phyloP scores from a whole-genome alignment of 2,113 vertebrate species.

The Mionectes macconnelli region DNA sequence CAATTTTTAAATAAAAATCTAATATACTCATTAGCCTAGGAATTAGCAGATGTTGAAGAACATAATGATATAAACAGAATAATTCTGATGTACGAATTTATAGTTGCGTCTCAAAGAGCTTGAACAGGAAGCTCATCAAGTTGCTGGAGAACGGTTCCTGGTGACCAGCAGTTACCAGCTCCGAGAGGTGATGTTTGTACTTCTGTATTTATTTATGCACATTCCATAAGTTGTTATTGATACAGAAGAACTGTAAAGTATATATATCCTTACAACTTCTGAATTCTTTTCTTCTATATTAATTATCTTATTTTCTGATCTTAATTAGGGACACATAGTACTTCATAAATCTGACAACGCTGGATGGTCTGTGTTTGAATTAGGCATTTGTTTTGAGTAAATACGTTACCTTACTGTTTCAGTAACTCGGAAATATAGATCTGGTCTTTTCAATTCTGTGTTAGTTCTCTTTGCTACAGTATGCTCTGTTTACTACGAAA shows the following conservation, averaged over 20 bases:
- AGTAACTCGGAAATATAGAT: neutral
- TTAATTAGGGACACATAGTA: neutral
- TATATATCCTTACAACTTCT: neutral
- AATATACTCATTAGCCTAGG: neutral
- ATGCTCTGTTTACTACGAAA: neutral
- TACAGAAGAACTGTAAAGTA: neutral
- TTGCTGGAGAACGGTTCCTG: conserved; percentile 86
- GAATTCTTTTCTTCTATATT: neutral
- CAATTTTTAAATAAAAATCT: neutral
- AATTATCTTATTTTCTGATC: neutral
- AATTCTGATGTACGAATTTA: neutral
- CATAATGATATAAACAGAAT: neutral
- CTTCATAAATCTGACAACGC: neutral
- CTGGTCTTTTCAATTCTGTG: neutral
- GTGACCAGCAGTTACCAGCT: conserved; percentile 88
- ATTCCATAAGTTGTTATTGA: neutral
- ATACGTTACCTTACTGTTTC: neutral
- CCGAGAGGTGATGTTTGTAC: conserved; percentile 70
- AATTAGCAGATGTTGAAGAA: neutral
- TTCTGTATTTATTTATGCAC: neutral
- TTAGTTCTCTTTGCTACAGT: neutral
- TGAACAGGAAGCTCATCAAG: conserved; percentile 85
- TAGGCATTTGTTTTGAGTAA: neutral
- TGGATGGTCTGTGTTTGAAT: neutral
- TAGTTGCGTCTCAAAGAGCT: conserved; percentile 85